Percentiles rank a stretch among this genome's conserved stretches.
Evolutionary conservation across 53 echinoderm and acorn worm species (phyloP).

Genomic region (Apostichopus leukothele): DNA sequence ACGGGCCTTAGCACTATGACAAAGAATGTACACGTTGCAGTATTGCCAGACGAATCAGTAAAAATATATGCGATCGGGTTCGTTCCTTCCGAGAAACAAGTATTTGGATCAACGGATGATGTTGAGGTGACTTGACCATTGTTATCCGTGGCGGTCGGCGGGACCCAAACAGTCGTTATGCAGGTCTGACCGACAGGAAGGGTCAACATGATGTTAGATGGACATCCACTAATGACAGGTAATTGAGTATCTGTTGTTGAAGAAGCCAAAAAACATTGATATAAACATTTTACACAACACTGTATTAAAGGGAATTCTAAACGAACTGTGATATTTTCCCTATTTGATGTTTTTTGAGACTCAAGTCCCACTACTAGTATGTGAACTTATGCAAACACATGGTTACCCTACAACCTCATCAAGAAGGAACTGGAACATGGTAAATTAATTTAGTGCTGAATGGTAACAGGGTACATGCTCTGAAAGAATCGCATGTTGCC

Average conservation of each 20-base stretch:
- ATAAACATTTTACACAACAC: too few relatives aligned
- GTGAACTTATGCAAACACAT: too few relatives aligned
- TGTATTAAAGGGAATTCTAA: too few relatives aligned
- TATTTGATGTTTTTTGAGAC: too few relatives aligned
- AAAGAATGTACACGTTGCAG: constrained; percentile 53
- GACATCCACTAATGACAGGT: constrained; percentile 54
- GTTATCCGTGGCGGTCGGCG: constrained; percentile 57
- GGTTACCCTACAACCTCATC: too few relatives aligned
- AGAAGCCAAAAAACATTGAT: too few relatives aligned
- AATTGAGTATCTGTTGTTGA: neutral
- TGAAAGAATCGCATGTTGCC: too few relatives aligned
- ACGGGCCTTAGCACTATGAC: constrained; percentile 38
- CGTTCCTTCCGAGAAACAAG: constrained; percentile 49
- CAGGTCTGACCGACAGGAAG: neutral
- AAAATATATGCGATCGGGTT: constrained; percentile 66
- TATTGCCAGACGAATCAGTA: constrained; percentile 48
- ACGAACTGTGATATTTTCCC: too few relatives aligned
- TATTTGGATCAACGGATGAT: neutral
- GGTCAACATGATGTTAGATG: constrained; percentile 33
- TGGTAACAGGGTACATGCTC: too few relatives aligned
- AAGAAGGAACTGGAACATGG: too few relatives aligned
- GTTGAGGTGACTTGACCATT: neutral
- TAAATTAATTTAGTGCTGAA: too few relatives aligned
- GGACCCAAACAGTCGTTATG: neutral
- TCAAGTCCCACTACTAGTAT: too few relatives aligned